Percentiles rank a stretch among this genome's conserved stretches.
Evolutionary conservation across 2,113 vertebrate genomes (phyloP).

Genomic region (Rhombomys opimus): DNA sequence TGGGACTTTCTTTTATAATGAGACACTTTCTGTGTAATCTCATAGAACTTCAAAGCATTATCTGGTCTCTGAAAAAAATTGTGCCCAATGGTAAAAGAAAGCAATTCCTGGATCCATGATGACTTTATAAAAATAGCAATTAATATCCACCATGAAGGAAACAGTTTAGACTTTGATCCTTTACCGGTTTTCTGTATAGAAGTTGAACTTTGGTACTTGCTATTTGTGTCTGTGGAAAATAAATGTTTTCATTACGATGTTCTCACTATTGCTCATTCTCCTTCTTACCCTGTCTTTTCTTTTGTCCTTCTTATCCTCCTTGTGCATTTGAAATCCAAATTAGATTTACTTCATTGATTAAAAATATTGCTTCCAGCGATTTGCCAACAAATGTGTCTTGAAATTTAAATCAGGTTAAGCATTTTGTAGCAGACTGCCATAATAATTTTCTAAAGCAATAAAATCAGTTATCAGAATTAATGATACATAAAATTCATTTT

Average conservation of each 20-base stretch:
- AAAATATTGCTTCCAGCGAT: constrained; percentile 84
- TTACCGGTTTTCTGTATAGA: constrained; percentile 9
- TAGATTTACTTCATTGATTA: constrained; percentile 84
- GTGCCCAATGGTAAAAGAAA: neutral
- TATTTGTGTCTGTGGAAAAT: constrained; percentile 35
- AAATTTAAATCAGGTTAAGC: constrained; percentile 87
- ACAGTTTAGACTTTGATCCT: constrained; percentile 54
- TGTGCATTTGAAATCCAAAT: constrained; percentile 83
- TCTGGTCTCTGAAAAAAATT: neutral
- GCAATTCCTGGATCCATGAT: constrained; percentile 56
- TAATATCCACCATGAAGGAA: constrained; percentile 50
- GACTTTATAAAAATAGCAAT: constrained; percentile 52
- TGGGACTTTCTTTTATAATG: neutral
- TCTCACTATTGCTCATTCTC: neutral
- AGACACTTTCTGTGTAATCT: neutral
- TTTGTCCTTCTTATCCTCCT: neutral
- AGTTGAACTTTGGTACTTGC: constrained; percentile 54
- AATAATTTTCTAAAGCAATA: constrained; percentile 86
- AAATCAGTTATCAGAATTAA: constrained; percentile 87
- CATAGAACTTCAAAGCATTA: constrained; percentile 8
- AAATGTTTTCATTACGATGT: constrained; percentile 74
- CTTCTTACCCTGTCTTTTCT: neutral
- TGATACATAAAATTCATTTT: constrained; percentile 86
- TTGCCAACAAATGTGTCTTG: constrained; percentile 81
- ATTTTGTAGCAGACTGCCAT: constrained; percentile 85